Base-by-base conservation (phyloP, 2,797 vertebrate species). In the Holocentrus rufus region DNA sequence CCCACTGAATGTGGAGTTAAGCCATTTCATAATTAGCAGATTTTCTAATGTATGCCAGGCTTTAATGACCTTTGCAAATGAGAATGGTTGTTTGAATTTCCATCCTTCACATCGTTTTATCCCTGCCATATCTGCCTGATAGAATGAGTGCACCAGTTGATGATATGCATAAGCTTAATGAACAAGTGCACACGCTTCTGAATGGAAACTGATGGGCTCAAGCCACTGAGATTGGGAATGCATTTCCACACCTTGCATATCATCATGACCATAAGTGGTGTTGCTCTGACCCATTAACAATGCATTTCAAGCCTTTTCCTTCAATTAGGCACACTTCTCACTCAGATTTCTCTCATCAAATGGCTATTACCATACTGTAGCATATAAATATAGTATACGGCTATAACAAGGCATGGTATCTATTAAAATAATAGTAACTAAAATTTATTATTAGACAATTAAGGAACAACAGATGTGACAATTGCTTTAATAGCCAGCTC, bases 21-120 rank as follows among this genome's bases (percentile, higher is more conserved):
- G 91, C 91, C 91, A 92, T 93, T 93, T 92, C 92, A 94, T 93
- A 93, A 94, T 95, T 93, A 94, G 91, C 83, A 86, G 91, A 90
- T 90, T 93, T 92, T 91, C 89, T 93, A 93, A 93, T 92, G 92
- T 92, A 93, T 89, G 90, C 90, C 83, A 87, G 87, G 77, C 90
- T 92, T 92, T 92, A 93, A 94, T 93, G 91, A 94, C 91, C 90
- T 94, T 90, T 92, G 91, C 90, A 92, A 92, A 93, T 91, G 91
- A 94, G 92, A 93, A 92, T 84, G 90, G 89, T 90, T 90, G 91
- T 90, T 92, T 92, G 91, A 90, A 91, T 92, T 93, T 91, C 89
- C 90, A 91, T 91, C 91, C 87, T 89, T 90, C 91, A 91, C 88
- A 89, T 91, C 80, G 68, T 89, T 91, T 89, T 90, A 92, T 92